phyloP scores from a whole-genome alignment of 2,113 vertebrate genomes.

The Centropristis striata region DNA sequence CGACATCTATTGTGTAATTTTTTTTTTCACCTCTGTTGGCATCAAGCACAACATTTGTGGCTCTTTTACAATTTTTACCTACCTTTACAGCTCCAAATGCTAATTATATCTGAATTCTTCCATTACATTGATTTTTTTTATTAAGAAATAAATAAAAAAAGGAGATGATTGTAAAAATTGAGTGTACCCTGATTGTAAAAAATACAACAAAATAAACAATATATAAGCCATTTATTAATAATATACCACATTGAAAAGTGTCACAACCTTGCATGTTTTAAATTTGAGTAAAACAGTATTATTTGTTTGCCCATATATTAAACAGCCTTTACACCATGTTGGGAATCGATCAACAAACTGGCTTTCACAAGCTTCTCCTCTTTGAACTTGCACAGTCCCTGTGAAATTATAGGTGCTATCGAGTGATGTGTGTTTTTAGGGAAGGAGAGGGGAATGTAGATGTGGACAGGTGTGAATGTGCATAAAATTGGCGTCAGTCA shows the following conservation, averaged over 20 bases:
- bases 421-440: not conserved
- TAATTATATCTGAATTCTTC: not conserved
- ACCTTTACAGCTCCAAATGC: not conserved
- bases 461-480: not conserved
- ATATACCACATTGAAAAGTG: not conserved
- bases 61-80: not conserved
- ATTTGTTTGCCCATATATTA: not conserved
- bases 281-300: not conserved
- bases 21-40: not conserved
- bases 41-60: not conserved
- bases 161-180: not conserved
- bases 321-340: not conserved
- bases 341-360: not conserved
- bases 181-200: not conserved
- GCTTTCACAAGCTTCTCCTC: not conserved
- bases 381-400: not conserved
- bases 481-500: not conserved
- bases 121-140: not conserved
- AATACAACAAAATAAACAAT: not conserved
- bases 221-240: not conserved
- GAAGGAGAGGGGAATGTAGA: not conserved
- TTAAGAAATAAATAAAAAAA: no score
- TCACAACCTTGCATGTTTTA: not conserved
- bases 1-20: not conserved
- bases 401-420: not conserved